These are phyloP conservation scores for Clitarchus hookeri DNA, from an alignment of 2,888 invertebrate species.

Conservation along the genomic window DNA sequence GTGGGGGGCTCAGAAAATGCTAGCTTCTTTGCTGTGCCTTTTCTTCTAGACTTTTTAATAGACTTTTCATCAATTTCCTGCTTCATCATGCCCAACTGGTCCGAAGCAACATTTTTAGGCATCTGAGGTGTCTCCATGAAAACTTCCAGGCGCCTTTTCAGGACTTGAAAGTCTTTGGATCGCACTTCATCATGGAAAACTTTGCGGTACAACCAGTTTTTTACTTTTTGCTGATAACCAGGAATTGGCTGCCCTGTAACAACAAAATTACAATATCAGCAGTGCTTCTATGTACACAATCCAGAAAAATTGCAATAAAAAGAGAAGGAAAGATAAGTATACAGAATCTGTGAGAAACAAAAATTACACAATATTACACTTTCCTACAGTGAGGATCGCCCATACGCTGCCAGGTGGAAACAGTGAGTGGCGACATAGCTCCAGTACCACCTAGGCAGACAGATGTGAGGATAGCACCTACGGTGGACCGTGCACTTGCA, in stretches of 20 bases:
- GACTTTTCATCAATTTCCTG: constrained; percentile 26
- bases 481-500: no score
- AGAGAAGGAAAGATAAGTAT: no score
- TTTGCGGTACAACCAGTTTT: constrained; percentile 47
- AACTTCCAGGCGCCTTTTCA: constrained; percentile 33
- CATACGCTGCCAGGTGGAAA: no score
- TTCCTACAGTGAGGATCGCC: no score
- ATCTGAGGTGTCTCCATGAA: constrained; percentile 30
- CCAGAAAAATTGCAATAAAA: no score
- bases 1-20: constrained; percentile 24
- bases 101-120: constrained; percentile 27
- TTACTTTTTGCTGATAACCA: constrained; percentile 42
- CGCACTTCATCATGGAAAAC: constrained; percentile 46
- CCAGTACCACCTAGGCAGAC: no score
- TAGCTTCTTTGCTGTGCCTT: constrained; percentile 38
- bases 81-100: neutral
- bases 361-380: no score
- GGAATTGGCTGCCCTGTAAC: constrained; percentile 34
- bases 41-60: constrained; percentile 35
- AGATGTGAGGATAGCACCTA: no score
- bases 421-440: no score
- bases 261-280: neutral
- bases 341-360: no score
- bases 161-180: constrained; percentile 35
- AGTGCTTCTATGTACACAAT: no score